phyloP scores from a whole-genome alignment of 2,888 invertebrate genomes.

The Pedicia rivosa region DNA sequence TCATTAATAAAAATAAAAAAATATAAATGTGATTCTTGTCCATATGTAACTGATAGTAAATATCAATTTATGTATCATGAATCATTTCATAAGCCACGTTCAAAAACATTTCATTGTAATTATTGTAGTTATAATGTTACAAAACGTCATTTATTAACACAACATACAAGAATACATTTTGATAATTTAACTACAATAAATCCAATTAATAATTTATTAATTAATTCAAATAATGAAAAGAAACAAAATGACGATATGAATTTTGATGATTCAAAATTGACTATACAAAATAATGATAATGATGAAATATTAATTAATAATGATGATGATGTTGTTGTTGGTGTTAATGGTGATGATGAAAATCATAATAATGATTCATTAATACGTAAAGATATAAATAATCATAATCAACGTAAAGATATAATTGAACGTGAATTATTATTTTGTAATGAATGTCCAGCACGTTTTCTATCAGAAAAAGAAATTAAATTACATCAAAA shows the following conservation, averaged over 20 bases:
- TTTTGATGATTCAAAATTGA: constrained; percentile 20
- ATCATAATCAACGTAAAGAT: background rate
- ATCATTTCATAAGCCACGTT: constrained; percentile 62
- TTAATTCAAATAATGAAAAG: constrained; percentile 27
- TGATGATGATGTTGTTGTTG: constrained; percentile 16
- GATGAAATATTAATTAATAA: constrained; percentile 25
- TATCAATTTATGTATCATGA: constrained; percentile 77
- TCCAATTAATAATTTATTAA: too few relatives aligned
- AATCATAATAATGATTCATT: background rate
- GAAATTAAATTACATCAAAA: constrained; percentile 58
- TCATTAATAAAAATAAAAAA: constrained; percentile 39
- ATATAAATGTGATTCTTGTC: constrained; percentile 65
- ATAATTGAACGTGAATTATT: constrained; percentile 35
- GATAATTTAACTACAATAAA: constrained; percentile 25
- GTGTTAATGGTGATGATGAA: constrained; percentile 4
- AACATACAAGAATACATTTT: constrained; percentile 64
- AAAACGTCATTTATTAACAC: constrained; percentile 63
- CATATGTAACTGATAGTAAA: constrained; percentile 72
- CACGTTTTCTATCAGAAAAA: constrained; percentile 59
- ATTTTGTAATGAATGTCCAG: constrained; percentile 71
- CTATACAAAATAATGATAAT: constrained; percentile 16
- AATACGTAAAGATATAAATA: too few relatives aligned
- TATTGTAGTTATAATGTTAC: constrained; percentile 72
- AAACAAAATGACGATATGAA: too few relatives aligned
- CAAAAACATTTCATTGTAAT: constrained; percentile 63